phyloP scores from a whole-genome alignment of 2,113 vertebrate species.

The Pomatostomus ruficeps region DNA sequence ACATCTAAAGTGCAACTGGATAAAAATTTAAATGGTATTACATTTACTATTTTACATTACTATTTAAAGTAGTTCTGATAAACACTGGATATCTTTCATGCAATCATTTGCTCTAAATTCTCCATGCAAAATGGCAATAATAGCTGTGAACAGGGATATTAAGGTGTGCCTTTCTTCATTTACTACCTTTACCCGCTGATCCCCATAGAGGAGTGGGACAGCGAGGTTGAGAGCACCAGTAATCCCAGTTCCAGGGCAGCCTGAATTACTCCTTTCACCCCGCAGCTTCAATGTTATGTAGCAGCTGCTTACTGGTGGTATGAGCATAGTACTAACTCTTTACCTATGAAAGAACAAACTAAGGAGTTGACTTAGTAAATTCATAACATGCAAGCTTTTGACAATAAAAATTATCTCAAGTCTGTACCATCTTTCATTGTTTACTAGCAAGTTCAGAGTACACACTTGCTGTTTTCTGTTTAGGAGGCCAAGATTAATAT shows the following conservation, averaged over 20 bases:
- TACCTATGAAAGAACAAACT: neutral
- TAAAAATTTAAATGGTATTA: neutral
- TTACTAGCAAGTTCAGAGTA: neutral
- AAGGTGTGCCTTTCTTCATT: neutral
- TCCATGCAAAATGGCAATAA: neutral
- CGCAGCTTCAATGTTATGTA: neutral
- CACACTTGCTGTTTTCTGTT: neutral
- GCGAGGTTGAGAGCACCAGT: neutral
- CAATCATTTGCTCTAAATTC: neutral
- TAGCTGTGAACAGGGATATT: neutral
- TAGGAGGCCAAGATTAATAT: neutral
- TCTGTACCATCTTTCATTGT: neutral
- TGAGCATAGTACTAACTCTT: neutral
- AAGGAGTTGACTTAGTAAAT: neutral
- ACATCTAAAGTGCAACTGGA: neutral
- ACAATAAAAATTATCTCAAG: neutral
- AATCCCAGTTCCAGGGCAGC: neutral
- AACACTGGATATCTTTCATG: neutral
- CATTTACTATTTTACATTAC: neutral
- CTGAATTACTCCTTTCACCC: neutral
- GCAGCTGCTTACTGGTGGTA: neutral
- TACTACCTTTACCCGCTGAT: neutral
- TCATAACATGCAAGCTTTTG: neutral
- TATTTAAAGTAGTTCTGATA: neutral
- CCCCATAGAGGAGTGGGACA: neutral